Evolutionary conservation across 2,888 invertebrate genomes (phyloP).

Genomic region (Marasmarcha lunaedactyla): DNA sequence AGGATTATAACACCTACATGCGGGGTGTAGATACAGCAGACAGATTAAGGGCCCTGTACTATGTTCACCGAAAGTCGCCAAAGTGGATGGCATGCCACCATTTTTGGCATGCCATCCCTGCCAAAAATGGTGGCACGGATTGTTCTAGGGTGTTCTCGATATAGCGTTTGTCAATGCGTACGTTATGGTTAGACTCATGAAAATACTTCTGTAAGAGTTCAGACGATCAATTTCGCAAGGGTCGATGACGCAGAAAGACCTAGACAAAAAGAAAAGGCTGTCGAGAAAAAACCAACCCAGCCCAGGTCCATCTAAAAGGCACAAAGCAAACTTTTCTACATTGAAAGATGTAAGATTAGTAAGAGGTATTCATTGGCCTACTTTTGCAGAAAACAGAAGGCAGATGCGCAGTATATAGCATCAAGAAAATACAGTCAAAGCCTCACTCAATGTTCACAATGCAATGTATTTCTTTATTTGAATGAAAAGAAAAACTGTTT

Average conservation of each 20-base stretch:
- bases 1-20: conserved; percentile 17
- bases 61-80: conserved; percentile 24
- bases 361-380: no score
- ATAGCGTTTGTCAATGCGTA: not conserved
- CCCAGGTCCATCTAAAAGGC: no score
- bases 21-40: conserved; percentile 27
- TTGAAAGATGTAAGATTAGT: no score
- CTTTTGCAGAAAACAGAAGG: no score
- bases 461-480: no score
- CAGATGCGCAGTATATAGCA: no score
- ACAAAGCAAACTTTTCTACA: no score
- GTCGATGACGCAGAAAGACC: conserved; percentile 10
- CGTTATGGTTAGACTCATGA: not conserved
- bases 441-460: no score
- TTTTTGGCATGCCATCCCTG: no score
- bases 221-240: conserved; percentile 13
- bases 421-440: no score
- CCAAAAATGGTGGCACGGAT: conserved; percentile 30
- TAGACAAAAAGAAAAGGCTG: conserved; percentile 4
- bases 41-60: conserved; percentile 24
- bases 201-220: conserved; percentile 11
- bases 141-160: conserved; percentile 17
- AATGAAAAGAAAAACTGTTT: not conserved
- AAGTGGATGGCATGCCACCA: no score
- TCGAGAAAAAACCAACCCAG: no score